Base-by-base conservation (phyloP, 2,113 vertebrate genomes). In the Labrus mixtus region DNA sequence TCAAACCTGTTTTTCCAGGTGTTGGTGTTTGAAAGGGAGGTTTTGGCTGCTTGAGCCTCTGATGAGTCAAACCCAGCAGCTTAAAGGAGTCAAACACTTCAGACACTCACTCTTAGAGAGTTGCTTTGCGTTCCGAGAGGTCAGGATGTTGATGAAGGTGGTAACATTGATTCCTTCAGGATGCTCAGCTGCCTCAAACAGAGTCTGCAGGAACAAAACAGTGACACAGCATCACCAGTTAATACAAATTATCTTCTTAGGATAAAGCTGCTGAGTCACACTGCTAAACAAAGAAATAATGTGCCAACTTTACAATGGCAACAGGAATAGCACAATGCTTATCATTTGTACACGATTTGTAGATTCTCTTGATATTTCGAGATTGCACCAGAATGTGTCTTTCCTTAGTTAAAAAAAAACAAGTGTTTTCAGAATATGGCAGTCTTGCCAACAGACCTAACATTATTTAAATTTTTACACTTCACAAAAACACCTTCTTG, bases 161-260 rank as follows among this genome's bases (percentile, higher is more conserved):
- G 91, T 76, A 3, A 92, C n/a, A n/a, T 97, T 89, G 0, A 93
- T 91, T 39, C 95, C 94, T 43, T 92, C 79, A 33, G 29, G 84
- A 33, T 91, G 92, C 74, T 97, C 96, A 54, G 96, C 96, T 39
- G 96, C 95, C 76, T 96, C 95, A 61, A 95, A 97, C n/a, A 99
- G 91, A 68, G 87, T 93, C 97, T 95, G 65, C 36, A 41, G 20
- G 33, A 1, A 43, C 12, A 48, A 37, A 16, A 58, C 16, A 41
- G 10, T 0, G 10, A 64, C 1, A 50, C 0, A 3, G 4, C 0
- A n/a, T 61, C 6, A 45, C 15, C 43, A 13, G 4, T 45, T 45
- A 5, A 13, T 45, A 15, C 15, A 6, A 6, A 15, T 12, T 45
- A 4, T 45, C 41, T 54, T 22, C n/a, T 54, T 20, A 54, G 48